Evolutionary conservation across 1,140 invertebrate species (phyloP).

Genomic region (Drosophila jambulina): DNA sequence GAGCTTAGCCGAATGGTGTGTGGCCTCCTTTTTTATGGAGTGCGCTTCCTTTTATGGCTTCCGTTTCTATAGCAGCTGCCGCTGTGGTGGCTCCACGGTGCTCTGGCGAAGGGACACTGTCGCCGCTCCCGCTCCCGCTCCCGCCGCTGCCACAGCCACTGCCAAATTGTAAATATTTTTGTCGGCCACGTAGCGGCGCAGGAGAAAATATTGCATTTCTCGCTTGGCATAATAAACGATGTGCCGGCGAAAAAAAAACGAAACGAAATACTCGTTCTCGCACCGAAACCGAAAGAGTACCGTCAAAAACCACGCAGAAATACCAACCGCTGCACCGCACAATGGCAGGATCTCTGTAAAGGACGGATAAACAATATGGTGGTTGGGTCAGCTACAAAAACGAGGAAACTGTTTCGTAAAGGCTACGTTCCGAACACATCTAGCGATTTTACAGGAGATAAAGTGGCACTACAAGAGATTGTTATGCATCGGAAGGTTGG

Average conservation of each 20-base stretch:
- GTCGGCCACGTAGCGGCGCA: constrained; percentile 81
- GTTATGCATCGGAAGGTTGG: neutral
- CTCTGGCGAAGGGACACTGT: constrained; percentile 48
- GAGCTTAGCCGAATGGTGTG: constrained; percentile 82
- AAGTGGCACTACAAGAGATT: neutral
- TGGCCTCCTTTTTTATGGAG: constrained; percentile 79
- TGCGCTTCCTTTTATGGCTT: constrained; percentile 81
- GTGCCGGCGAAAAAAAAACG: constrained; percentile 57
- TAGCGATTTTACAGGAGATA: neutral
- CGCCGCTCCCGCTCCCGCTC: neutral
- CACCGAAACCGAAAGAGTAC: constrained; percentile 33
- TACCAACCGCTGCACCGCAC: constrained; percentile 67
- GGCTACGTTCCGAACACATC: neutral
- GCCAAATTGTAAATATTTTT: constrained; percentile 83
- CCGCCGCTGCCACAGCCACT: constrained; percentile 21
- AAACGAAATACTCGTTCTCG: constrained; percentile 16
- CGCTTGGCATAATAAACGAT: constrained; percentile 82
- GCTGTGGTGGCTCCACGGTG: constrained; percentile 52
- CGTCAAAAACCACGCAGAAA: constrained; percentile 56
- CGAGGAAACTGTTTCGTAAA: constrained; percentile 25
- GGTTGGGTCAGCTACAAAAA: constrained; percentile 2
- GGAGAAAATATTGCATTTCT: constrained; percentile 83
- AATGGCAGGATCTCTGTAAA: constrained; percentile 32
- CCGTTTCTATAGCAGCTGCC: constrained; percentile 64
- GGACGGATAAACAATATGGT: constrained; percentile 31